Base-by-base conservation (phyloP, 2,888 invertebrate genomes). In the Melanophora roralis region DNA sequence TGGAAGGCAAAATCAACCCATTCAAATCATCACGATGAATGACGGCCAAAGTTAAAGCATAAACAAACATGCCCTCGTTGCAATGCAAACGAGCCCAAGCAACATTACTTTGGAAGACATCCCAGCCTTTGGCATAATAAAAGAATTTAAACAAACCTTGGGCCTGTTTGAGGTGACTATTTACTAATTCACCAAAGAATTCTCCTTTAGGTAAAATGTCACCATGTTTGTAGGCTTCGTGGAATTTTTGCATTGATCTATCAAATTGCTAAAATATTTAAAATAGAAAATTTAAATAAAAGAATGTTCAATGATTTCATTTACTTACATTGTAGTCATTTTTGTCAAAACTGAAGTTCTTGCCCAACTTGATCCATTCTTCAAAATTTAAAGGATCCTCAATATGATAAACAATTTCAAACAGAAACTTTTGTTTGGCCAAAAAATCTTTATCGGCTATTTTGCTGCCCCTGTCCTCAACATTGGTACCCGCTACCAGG, bases 31-130 rank as follows among this genome's bases (percentile, higher is more conserved):
- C 86, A 59, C 94, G 92, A 87, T 94, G 94, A 87, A 94, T 91
- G 59, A 94, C 91, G 77, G 95, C 94, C 78, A 92, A 91, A 59
- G 93, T 92, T 82, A 94, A 89, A 11, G 94, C 93, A 85, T 94
- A 94, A 77, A 94, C 91, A 89, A 94, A 95, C 91, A 95, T 93
- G 85, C 93, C 94, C 82, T 94, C 94, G 87, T 95, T 95, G 76
- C 94, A 89, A 81, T 92, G 89, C 68, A 93, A 90, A 71, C 94
- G 93, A 23, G 94, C 91, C 91, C 93, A 94, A 40, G 93, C 92
- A 38, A 94, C 94, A 9, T 93, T 93, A 83, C 92, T 92, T 87
- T 92, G 91, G 90, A 95, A 94, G 40, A 93, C 93, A 23, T 92
- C 91, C 87, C 92, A 95, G 86, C 94, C 93, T 87, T 94, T 94